Evolutionary conservation across 2,113 vertebrate species (phyloP), one percentile per base, ranked within the genome.

Genomic region (Brachirus orientalis): DNA sequence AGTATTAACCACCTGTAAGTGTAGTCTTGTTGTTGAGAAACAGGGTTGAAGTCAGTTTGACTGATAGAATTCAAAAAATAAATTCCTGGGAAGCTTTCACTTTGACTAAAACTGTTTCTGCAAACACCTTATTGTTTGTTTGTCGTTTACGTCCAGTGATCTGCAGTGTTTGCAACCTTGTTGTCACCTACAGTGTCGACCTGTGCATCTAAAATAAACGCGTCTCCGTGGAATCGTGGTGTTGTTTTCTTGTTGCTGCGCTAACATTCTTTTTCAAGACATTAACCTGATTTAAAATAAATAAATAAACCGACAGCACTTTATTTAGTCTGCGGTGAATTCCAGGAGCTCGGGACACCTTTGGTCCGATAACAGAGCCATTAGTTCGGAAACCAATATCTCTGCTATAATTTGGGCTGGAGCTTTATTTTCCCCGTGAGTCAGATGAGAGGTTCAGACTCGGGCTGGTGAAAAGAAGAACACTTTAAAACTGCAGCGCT

Each of bases 361-460:
- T 76, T 75, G 64, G 70, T 72, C 43, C 72, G 72, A 85, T 83
- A 85, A 78, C 63, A 48, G 40, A 55, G 68, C 77, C 74, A 81
- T 85, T 85, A 83, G 8, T 20, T 38, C 18, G 67, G 75, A 85
- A 83, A 85, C 74, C 74, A 85, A 88, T 81, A 88, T 85, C 83
- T 68, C 68, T 69, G 28, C 50, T 54, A 78, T 73, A 66, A 87
- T 85, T 77, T 77, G 63, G 63, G 60, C 57, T 28, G 60, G 69
- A 19, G 22, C 58, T 85, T 85, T 79, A 83, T 83, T 71, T 62
- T 65, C 74, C 80, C 80, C 80, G 1, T 1, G 82, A 85, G 86
- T 59, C 48, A 18, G 35, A 56, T 74, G 41, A 1, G 20, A 9
- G 46, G 22, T 75, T 72, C 52, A 44, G 67, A 17, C 54, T 51